Percentiles rank a stretch among this genome's conserved stretches.
Conservation (phyloP, 1,140 invertebrate species). For the Venturia canescens region DNA sequence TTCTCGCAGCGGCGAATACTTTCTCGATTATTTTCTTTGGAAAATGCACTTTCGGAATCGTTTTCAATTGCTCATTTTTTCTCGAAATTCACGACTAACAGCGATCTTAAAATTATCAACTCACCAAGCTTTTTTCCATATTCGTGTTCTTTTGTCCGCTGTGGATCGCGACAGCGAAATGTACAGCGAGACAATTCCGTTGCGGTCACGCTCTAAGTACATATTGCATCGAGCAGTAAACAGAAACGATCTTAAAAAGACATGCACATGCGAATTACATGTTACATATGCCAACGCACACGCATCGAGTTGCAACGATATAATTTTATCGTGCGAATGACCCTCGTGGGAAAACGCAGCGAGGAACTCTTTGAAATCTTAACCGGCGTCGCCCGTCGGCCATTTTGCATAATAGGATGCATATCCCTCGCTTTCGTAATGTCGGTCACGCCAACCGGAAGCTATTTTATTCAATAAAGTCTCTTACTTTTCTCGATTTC, state of each 20-base stretch:
- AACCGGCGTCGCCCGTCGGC: neutral
- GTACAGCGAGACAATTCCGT: neutral
- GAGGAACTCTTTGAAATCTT: neutral
- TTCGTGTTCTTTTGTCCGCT: too few species aligned
- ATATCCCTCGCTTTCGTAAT: neutral
- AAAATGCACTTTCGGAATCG: too few species aligned
- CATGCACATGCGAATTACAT: neutral
- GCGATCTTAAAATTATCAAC: too few species aligned
- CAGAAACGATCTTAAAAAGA: neutral
- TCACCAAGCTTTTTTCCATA: too few species aligned
- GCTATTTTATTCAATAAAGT: neutral
- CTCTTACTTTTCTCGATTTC: neutral
- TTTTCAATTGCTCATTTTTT: too few species aligned
- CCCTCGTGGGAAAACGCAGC: conserved; percentile 22
- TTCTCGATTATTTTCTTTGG: too few species aligned
- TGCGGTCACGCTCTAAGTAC: conserved; percentile 14
- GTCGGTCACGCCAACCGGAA: conserved; percentile 27
- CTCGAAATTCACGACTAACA: too few species aligned
- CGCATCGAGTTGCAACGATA: neutral
- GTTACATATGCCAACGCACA: neutral
- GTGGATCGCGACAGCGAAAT: too few species aligned
- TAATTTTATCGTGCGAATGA: conserved; percentile 28
- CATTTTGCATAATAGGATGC: neutral
- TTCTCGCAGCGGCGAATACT: too few species aligned
- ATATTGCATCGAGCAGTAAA: conserved; percentile 17